Conservation (phyloP, 53 echinoderm and acorn worm genomes). For the Henricia sp. region DNA sequence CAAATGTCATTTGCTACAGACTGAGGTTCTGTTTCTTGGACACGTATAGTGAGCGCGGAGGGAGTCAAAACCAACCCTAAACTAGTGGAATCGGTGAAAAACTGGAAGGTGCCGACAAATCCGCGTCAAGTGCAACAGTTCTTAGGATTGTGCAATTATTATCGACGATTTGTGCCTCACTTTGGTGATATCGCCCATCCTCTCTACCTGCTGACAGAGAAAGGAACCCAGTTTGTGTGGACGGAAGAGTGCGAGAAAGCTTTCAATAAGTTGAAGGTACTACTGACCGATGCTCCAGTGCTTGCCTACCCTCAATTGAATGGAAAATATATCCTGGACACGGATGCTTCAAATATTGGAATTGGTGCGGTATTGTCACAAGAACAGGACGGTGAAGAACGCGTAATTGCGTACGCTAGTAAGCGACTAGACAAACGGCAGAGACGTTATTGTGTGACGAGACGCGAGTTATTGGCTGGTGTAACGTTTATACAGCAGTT, state of each 20-base stretch:
- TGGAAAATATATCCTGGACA: conserved; percentile 51
- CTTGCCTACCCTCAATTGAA: conserved; percentile 33
- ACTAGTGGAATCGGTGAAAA: neutral
- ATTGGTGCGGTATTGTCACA: conserved; percentile 47
- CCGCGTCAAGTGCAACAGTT: conserved; percentile 42
- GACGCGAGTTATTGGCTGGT: conserved; percentile 50
- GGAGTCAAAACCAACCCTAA: conserved; percentile 27
- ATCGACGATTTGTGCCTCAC: conserved; percentile 51
- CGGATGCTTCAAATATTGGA: conserved; percentile 57
- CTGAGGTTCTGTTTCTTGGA: conserved; percentile 37
- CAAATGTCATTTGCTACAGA: conserved; percentile 50
- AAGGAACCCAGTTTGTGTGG: conserved; percentile 38
- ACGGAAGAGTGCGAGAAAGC: conserved; percentile 33
- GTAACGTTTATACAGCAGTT: conserved; percentile 39
- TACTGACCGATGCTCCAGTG: conserved; percentile 12
- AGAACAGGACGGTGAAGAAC: conserved; percentile 40
- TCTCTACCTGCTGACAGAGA: conserved; percentile 34
- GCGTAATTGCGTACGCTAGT: conserved; percentile 52
- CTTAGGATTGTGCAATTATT: conserved; percentile 53
- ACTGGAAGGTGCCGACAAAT: conserved; percentile 30
- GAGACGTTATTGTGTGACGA: conserved; percentile 59
- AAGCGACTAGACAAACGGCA: conserved; percentile 43
- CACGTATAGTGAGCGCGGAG: neutral
- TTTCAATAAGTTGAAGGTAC: conserved; percentile 21
- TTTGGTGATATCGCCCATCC: conserved; percentile 52